A percentile compares a stretch with the other conserved stretches of the same genome.
phyloP scores from a whole-genome alignment of 2,888 invertebrate species.

The Dicyrtoma fusca region DNA sequence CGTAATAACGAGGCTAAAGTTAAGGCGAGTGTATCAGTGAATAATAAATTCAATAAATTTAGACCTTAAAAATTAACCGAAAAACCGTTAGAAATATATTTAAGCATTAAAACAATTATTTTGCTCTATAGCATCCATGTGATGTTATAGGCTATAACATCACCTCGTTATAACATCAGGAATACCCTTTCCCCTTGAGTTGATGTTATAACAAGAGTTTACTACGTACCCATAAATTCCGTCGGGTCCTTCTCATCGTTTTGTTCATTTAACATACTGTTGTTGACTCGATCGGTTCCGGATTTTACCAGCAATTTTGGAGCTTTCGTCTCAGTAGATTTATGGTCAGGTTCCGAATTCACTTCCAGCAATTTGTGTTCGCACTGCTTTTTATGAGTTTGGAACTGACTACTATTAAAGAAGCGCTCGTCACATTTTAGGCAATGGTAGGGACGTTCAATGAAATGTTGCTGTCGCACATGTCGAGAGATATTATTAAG shows the following conservation, averaged over 20 bases:
- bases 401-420: not conserved
- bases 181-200: too few species aligned
- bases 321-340: not conserved
- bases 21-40: too few species aligned
- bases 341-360: not conserved
- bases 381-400: slow-evolving; percentile 14
- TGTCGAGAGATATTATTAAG: slow-evolving; percentile 8
- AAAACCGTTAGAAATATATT: too few species aligned
- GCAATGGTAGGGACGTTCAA: slow-evolving; percentile 22
- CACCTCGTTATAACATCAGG: too few species aligned
- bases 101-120: too few species aligned
- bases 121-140: too few species aligned
- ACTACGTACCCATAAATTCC: not conserved
- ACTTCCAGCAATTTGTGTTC: not conserved
- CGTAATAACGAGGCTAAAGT: too few species aligned
- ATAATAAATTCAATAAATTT: too few species aligned
- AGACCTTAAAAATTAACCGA: too few species aligned
- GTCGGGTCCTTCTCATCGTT: not conserved
- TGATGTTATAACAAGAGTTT: too few species aligned
- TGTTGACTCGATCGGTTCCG: not conserved
- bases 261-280: not conserved
- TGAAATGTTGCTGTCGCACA: slow-evolving; percentile 13
- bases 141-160: too few species aligned
- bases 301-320: slow-evolving; percentile 1
- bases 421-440: slow-evolving; percentile 14